These are phyloP conservation scores for Hylomyscus alleni DNA, from an alignment of 2,797 vertebrate genomes.

Conservation along the genomic window DNA sequence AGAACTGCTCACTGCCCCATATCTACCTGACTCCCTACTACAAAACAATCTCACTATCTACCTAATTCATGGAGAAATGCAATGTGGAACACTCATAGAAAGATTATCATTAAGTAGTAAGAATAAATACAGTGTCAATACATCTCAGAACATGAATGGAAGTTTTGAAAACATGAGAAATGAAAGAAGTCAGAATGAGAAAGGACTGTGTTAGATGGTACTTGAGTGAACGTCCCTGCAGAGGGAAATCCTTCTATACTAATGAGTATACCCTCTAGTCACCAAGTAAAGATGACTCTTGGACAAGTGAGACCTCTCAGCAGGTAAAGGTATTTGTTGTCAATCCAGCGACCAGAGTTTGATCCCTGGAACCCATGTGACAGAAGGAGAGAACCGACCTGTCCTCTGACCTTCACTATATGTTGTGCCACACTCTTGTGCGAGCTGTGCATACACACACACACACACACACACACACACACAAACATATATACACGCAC, in stretches of 20 bases:
- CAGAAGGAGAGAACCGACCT: background rate
- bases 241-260: background rate
- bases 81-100: background rate
- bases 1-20: no score
- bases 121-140: background rate
- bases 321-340: background rate
- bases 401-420: background rate
- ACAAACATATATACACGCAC: no score
- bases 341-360: background rate
- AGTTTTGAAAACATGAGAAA: constrained; percentile 19
- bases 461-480: no score
- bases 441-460: background rate
- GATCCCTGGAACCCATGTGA: background rate
- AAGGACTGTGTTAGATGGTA: background rate
- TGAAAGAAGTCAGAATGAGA: background rate
- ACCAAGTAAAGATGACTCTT: background rate
- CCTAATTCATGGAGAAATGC: background rate
- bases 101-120: constrained; percentile 12
- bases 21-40: no score
- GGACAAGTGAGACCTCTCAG: background rate
- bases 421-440: background rate
- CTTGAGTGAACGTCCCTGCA: background rate
- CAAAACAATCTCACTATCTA: background rate
- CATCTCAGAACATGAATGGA: background rate
- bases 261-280: background rate